phyloP scores from a whole-genome alignment of 2,113 vertebrate species.

The Mastomys natalensis region DNA sequence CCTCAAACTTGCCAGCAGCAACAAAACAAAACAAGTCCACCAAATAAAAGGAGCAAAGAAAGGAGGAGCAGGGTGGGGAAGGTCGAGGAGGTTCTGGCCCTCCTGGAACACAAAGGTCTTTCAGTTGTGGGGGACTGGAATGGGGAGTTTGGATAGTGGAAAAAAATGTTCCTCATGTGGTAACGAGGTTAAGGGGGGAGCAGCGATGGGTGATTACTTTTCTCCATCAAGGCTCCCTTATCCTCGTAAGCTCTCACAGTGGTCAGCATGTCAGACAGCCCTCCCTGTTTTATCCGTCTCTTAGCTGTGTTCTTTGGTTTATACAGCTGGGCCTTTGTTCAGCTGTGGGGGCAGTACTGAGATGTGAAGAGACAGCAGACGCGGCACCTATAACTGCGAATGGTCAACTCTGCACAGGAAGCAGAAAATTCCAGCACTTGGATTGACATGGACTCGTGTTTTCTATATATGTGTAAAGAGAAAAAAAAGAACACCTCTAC shows the following conservation, averaged over 20 bases:
- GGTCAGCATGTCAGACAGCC: conserved; percentile 85
- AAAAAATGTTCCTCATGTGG: conserved; percentile 92
- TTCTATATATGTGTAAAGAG: conserved; percentile 22
- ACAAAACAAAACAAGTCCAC: neutral
- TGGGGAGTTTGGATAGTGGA: conserved; percentile 84
- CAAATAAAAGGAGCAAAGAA: neutral
- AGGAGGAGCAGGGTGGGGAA: conserved; percentile 39
- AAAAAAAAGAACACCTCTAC: neutral
- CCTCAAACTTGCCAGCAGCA: conserved; percentile 56
- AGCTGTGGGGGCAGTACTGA: conserved; percentile 67
- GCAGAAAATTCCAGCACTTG: neutral
- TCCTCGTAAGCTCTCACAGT: conserved; percentile 85
- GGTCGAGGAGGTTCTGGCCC: conserved; percentile 48
- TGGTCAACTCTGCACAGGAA: neutral
- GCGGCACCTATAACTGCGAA: conserved; percentile 59
- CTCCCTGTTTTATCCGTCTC: conserved; percentile 83
- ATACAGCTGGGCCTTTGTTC: conserved; percentile 92
- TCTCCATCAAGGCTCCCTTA: conserved; percentile 90
- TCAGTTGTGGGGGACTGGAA: conserved; percentile 74
- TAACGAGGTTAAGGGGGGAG: conserved; percentile 93
- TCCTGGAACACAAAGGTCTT: conserved; percentile 84
- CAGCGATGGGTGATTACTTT: conserved; percentile 91
- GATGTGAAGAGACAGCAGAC: conserved; percentile 70
- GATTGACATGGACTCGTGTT: neutral
- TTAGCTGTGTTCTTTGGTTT: conserved; percentile 89